Base-by-base conservation (phyloP, 2,113 vertebrate genomes). In the Plectropomus leopardus region DNA sequence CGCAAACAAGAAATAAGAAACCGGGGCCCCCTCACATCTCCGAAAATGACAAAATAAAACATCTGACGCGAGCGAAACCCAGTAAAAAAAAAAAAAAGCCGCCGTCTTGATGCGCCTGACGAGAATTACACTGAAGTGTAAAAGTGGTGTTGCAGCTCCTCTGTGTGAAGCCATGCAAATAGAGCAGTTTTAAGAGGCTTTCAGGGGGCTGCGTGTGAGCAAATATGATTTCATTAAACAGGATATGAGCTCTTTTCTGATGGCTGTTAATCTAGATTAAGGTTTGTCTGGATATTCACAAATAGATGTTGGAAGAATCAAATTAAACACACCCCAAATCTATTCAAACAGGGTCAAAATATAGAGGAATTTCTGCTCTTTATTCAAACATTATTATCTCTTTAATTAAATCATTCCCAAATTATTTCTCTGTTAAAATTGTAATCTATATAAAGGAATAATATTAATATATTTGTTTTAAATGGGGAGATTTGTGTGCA, bases 321-420 rank as follows among this genome's bases (percentile, higher is more conserved):
- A 93, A 93, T 92, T 87, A 91, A 90, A 91, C 67, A 36, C 83
- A 80, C 74, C 51, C 45, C 70, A 71, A 88, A 91, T 84, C 83
- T 53, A 86, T 91, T 93, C 85, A 92, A 91, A 89, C 82, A 55
- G 69, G 80, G 89, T 90, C 81, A 89, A 80, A 89, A 89, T 66
- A 83, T 24, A 76, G 78, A 90, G 26, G 77, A 84, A 86, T 80
- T 66, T 53, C 82, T 78, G 78, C 76, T 88, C 76, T 84, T 90
- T 82, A 88, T 89, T 84, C 84, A 87, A 83, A 73, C 73, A 63
- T 84, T 83, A 92, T 94, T 87, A 94, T 92, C 88, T 88, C 72
- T 93, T 94, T 94, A 95, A 95, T 94, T 93, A 92, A 94, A 95
- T 95, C 91, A 94, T 93, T 91, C 84, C 81, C 89, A 81, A 89